Percentiles rank a stretch among this genome's conserved stretches.
phyloP scores from a whole-genome alignment of 1,140 invertebrate genomes.

The Armadillidium nasatum region DNA sequence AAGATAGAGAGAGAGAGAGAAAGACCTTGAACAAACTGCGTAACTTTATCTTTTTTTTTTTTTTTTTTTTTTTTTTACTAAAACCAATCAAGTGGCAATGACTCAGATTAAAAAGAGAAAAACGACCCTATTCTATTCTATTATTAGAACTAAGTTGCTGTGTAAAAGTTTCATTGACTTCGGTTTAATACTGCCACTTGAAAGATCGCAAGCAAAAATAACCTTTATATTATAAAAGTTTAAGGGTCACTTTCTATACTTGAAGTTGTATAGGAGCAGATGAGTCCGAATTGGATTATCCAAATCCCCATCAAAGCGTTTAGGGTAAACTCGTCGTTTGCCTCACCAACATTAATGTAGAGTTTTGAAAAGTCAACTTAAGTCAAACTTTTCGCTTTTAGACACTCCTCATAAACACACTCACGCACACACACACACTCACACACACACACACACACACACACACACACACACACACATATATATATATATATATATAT shows the following conservation, averaged over 20 bases:
- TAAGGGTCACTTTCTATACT: neutral
- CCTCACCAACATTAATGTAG: slow-evolving; percentile 3
- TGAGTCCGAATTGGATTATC: slow-evolving; percentile 7
- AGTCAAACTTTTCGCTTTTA: neutral
- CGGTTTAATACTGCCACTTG: neutral
- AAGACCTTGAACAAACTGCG: neutral
- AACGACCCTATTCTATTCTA: neutral
- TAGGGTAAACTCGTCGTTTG: neutral
- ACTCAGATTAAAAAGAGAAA: neutral
- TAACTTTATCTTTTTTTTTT: neutral
- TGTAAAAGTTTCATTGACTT: slow-evolving; percentile 6
- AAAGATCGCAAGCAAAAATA: neutral
- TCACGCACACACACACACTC: too few species aligned
- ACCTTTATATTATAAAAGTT: neutral
- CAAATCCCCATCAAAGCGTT: slow-evolving; percentile 7
- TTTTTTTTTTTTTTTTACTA: neutral
- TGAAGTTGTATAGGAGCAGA: neutral
- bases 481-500: too few species aligned
- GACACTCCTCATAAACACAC: too few species aligned
- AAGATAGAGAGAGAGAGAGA: neutral
- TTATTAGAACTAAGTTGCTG: neutral
- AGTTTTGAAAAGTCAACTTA: slow-evolving; percentile 13
- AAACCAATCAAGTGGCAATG: slow-evolving; percentile 10
- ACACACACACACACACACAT: too few species aligned
- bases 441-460: too few species aligned